phyloP scores from a whole-genome alignment of 2,797 vertebrate species.

The Enteromius trimaculatus region DNA sequence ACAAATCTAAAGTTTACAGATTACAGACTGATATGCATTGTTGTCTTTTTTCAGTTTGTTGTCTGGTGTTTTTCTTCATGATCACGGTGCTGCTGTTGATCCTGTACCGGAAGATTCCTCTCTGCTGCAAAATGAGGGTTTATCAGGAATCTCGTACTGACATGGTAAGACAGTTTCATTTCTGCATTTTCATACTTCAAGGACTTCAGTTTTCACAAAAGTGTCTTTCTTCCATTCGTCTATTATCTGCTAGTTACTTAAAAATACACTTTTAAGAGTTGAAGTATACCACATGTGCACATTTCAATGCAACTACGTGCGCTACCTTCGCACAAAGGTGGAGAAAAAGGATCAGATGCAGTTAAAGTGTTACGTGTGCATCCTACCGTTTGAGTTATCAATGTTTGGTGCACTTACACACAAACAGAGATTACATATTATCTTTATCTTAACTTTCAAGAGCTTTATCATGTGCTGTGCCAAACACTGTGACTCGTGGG shows the following conservation, averaged over 20 bases:
- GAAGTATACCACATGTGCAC: neutral
- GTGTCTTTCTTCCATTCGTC: neutral
- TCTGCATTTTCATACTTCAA: neutral
- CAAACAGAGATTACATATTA: constrained; percentile 43
- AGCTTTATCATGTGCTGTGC: constrained; percentile 26
- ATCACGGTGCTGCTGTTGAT: constrained; percentile 80
- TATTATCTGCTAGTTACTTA: neutral
- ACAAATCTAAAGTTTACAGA: no score
- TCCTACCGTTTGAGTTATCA: constrained; percentile 8
- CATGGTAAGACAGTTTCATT: constrained; percentile 69
- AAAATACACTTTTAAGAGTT: neutral
- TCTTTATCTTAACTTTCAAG: constrained; percentile 1
- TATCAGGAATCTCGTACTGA: constrained; percentile 78
- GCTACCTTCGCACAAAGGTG: neutral
- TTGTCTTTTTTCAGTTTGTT: constrained; percentile 72
- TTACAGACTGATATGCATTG: neutral
- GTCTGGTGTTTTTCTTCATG: constrained; percentile 79
- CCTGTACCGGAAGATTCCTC: constrained; percentile 79
- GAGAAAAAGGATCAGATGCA: neutral
- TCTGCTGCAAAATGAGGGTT: constrained; percentile 82
- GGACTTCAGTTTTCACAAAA: neutral
- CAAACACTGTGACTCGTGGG: constrained; percentile 22
- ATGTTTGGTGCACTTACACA: constrained; percentile 1
- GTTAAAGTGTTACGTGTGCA: constrained; percentile 17
- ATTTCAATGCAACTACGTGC: neutral